Base-by-base conservation (phyloP, 1,140 invertebrate genomes). In the Campodea augens region DNA sequence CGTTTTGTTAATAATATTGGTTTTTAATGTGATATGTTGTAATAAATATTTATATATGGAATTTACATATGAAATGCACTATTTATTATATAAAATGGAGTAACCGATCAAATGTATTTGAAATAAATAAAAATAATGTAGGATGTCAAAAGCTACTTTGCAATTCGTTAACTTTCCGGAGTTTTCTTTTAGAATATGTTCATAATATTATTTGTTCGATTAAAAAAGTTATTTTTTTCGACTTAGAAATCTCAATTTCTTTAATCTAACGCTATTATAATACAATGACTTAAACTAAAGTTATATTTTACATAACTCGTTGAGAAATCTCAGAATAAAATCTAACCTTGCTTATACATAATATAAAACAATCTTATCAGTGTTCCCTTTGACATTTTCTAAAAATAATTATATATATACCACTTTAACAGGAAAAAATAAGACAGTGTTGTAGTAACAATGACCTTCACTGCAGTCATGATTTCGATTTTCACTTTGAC, bases 1-100 rank as follows among this genome's bases (percentile, higher is more conserved):
- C 63, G 67, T 45, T 57, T 70, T 55, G 64, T 70, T 50, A 55
- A 58, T 44, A 55, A 60, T 48, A 69, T 70, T 54, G 57, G 68
- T 10, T 18, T n/a, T n/a, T 4, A 41, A 4, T n/a, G 18, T 7
- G 38, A 39, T 7, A 39, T 10, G 5, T 39, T 18, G 19, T 5
- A 39, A 39, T 20, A 13, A 13, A 39, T 13, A 7, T 10, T 39
- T 5, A 39, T 7, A 13, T 39, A 12, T 13, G 5, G 12, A 13
- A 39, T 7, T 20, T 20, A 12, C 12, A 39, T 20, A 5, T 7
- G 5, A 5, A 13, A 13, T 39, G 5, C 5, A 20, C 12, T 39
- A 20, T 39, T 39, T 39, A 7, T 10, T 7, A 13, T 39, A 20
- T 39, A n/a, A n/a, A n/a, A n/a, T n/a, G n/a, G n/a, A n/a, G n/a